These are phyloP conservation scores for Thysanoteuthis rhombus DNA, from an alignment of 2,888 invertebrate species.

Conservation along the genomic window DNA sequence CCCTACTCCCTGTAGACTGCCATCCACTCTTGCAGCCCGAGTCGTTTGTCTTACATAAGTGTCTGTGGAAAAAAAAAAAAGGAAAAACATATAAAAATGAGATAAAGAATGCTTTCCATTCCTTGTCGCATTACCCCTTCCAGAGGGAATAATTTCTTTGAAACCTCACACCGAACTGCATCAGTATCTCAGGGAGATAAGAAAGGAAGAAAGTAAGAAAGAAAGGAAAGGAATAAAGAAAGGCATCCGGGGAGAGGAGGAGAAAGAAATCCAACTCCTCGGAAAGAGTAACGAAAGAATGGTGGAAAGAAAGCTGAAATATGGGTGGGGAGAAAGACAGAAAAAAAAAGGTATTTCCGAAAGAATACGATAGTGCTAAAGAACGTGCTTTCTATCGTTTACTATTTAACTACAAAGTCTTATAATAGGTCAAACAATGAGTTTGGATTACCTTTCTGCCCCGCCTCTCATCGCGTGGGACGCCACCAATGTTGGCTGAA, in stretches of 20 bases:
- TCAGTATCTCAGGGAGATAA: not conserved
- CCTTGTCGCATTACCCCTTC: not conserved
- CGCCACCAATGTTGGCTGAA: too few species aligned
- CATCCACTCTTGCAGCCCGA: not conserved
- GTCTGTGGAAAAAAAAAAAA: not conserved
- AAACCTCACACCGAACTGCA: not conserved
- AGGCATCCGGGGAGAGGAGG: not conserved
- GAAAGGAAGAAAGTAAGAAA: not conserved
- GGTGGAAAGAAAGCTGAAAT: not conserved
- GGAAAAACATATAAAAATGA: not conserved
- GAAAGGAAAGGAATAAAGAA: not conserved
- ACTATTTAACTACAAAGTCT: too few species aligned
- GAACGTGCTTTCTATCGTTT: too few species aligned
- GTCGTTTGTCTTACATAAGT: conserved; percentile 12
- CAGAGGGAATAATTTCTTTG: not conserved
- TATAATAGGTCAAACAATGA: too few species aligned
- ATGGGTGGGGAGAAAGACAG: not conserved
- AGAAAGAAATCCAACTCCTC: not conserved
- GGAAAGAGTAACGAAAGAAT: not conserved
- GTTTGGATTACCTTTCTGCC: too few species aligned
- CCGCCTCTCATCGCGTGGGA: too few species aligned
- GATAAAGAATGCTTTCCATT: not conserved
- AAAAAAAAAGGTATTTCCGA: not conserved
- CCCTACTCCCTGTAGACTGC: not conserved
- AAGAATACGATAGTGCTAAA: not conserved